Evolutionary conservation across 2,797 vertebrate species (phyloP).

Genomic region (Melanotaenia trifasciata): DNA sequence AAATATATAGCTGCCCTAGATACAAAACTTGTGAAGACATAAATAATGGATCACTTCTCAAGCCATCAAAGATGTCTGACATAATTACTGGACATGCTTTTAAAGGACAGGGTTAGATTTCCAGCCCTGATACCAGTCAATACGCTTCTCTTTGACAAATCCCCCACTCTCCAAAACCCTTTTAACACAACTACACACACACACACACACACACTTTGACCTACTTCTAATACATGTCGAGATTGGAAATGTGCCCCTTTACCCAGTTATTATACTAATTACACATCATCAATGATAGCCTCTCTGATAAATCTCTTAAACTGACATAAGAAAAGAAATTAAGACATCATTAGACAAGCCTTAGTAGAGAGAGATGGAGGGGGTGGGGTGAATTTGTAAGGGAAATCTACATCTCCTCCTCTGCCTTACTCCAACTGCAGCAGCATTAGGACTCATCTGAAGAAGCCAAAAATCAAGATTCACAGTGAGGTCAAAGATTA

Average conservation of each 20-base stretch:
- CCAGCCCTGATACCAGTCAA: slow-evolving; percentile 65
- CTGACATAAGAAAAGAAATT: slow-evolving; percentile 66
- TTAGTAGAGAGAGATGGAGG: not conserved
- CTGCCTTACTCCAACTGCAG: slow-evolving; percentile 12
- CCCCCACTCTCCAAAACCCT: slow-evolving; percentile 50
- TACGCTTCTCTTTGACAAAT: slow-evolving; percentile 57
- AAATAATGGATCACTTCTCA: slow-evolving; percentile 78
- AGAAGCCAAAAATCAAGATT: slow-evolving; percentile 40
- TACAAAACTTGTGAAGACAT: slow-evolving; percentile 75
- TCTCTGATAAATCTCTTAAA: slow-evolving; percentile 61
- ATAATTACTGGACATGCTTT: slow-evolving; percentile 73
- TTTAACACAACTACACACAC: slow-evolving; percentile 45
- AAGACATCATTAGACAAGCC: slow-evolving; percentile 52
- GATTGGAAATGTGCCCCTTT: slow-evolving; percentile 71
- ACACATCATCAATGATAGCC: slow-evolving; percentile 60
- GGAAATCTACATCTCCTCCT: slow-evolving; percentile 27
- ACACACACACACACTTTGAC: slow-evolving; percentile 54
- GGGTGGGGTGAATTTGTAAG: slow-evolving; percentile 27
- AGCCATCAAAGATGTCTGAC: slow-evolving; percentile 73
- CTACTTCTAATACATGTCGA: slow-evolving; percentile 63
- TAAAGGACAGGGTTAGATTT: slow-evolving; percentile 68
- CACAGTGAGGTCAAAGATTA: slow-evolving; percentile 44
- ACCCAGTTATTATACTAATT: slow-evolving; percentile 79
- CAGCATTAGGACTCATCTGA: slow-evolving; percentile 42
- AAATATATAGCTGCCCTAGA: slow-evolving; percentile 68